Percentiles rank a stretch among this genome's conserved stretches.
phyloP scores from a whole-genome alignment of 2,113 vertebrate genomes.

The Protobothrops mucrosquamatus region DNA sequence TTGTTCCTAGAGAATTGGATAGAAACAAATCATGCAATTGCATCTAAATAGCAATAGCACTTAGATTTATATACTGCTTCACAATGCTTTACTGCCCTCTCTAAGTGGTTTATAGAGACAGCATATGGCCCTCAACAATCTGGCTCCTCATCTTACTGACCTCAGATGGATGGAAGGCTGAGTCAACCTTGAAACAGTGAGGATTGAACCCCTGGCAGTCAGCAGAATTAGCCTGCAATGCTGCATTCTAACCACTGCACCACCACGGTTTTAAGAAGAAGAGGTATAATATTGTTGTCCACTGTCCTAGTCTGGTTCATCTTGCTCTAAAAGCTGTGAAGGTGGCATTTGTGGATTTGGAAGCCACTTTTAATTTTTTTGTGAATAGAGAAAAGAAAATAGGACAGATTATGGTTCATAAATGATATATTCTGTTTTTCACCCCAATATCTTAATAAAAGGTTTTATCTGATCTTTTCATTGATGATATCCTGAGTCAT shows the following conservation, averaged over 20 bases:
- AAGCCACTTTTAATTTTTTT: neutral
- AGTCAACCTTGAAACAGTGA: too few relatives aligned
- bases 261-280: neutral
- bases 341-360: neutral
- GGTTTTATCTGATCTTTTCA: neutral
- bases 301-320: neutral
- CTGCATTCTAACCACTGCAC: too few relatives aligned
- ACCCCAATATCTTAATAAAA: neutral
- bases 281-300: neutral
- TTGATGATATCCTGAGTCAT: neutral
- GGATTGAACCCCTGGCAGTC: too few relatives aligned
- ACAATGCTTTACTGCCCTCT: too few relatives aligned
- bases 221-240: too few relatives aligned
- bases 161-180: too few relatives aligned
- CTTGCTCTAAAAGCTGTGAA: neutral
- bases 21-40: neutral
- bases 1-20: neutral
- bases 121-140: too few relatives aligned
- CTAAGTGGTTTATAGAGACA: too few relatives aligned
- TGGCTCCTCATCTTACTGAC: too few relatives aligned
- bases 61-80: too few relatives aligned
- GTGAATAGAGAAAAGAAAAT: neutral
- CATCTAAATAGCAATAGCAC: neutral
- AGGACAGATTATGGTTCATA: neutral
- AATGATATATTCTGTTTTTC: neutral